Evolutionary conservation across 2,888 invertebrate species (phyloP).

Genomic region (Gnatocerus cornutus): DNA sequence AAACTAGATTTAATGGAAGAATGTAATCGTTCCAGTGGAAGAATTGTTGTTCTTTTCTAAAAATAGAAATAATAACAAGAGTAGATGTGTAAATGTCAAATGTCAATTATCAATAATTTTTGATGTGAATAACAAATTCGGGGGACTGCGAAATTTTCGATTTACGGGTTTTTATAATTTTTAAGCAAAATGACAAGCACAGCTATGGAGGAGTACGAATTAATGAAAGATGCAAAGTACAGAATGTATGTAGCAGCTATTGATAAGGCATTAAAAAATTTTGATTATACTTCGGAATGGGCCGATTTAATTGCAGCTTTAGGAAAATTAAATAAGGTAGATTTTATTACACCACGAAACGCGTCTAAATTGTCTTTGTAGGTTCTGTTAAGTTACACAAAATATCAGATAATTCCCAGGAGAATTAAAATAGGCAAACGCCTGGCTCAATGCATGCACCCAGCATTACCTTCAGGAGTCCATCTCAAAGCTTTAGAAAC

Average conservation of each 20-base stretch:
- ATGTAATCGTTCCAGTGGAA: neutral
- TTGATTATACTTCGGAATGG: conserved; percentile 97
- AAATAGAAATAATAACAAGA: conserved; percentile 29
- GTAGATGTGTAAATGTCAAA: conserved; percentile 47
- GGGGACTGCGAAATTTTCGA: conserved; percentile 1
- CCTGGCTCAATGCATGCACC: conserved; percentile 95
- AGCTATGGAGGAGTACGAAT: conserved; percentile 84
- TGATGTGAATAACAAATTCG: conserved; percentile 30
- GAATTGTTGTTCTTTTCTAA: conserved; percentile 2
- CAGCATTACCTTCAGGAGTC: conserved; percentile 91
- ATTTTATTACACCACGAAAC: neutral
- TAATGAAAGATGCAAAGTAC: conserved; percentile 88
- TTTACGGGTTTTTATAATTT: neutral
- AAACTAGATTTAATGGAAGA: neutral
- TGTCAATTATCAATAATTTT: conserved; percentile 48
- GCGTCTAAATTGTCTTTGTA: conserved; percentile 65
- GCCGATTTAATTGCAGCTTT: conserved; percentile 93
- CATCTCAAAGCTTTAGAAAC: conserved; percentile 94
- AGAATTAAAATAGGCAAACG: conserved; percentile 92
- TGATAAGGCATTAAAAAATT: conserved; percentile 91
- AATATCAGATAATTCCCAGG: conserved; percentile 89
- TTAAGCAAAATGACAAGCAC: conserved; percentile 72
- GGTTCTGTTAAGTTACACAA: conserved; percentile 85
- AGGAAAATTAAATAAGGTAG: conserved; percentile 91
- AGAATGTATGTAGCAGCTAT: conserved; percentile 86